A percentile compares a stretch with the other conserved stretches of the same genome.
Conservation (phyloP, 2,113 vertebrate species). For the Dicentrarchus labrax region DNA sequence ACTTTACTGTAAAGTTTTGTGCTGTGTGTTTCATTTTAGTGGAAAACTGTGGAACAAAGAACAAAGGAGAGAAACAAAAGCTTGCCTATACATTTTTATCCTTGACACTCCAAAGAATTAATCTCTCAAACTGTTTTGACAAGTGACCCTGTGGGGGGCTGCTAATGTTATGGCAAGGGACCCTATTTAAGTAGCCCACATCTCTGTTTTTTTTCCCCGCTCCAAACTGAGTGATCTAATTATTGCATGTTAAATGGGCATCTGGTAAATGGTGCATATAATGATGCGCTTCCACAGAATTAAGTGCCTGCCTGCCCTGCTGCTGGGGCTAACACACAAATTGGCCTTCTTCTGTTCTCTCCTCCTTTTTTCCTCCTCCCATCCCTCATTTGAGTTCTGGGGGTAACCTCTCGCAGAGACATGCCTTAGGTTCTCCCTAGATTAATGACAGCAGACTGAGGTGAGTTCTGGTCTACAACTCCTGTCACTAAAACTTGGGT, state of each 20-base stretch:
- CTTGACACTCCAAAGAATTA: constrained; percentile 75
- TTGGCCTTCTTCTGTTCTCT: constrained; percentile 78
- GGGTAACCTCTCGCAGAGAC: constrained; percentile 70
- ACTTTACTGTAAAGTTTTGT: neutral
- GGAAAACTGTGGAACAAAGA: constrained; percentile 42
- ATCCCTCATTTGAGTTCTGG: constrained; percentile 77
- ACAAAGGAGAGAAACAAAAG: constrained; percentile 64
- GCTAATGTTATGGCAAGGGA: constrained; percentile 84
- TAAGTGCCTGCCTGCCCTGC: constrained; percentile 85
- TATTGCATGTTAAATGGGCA: constrained; percentile 90
- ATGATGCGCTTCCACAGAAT: constrained; percentile 87
- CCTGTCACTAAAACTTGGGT: constrained; percentile 28
- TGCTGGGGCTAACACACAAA: constrained; percentile 85
- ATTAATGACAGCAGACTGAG: constrained; percentile 78
- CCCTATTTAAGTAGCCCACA: constrained; percentile 78
- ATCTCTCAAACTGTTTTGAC: constrained; percentile 84
- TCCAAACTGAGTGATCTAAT: constrained; percentile 85
- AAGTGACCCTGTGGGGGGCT: constrained; percentile 79
- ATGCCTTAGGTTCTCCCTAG: constrained; percentile 75
- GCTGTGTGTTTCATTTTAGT: constrained; percentile 12
- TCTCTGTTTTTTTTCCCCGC: constrained; percentile 50
- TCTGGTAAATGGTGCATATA: constrained; percentile 89
- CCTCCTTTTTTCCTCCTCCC: constrained; percentile 57
- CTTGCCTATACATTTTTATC: constrained; percentile 56
- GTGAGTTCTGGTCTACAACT: constrained; percentile 50